A percentile compares a stretch with the other conserved stretches of the same genome.
Evolutionary conservation across 2,888 invertebrate species (phyloP).

Genomic region (Subacronicta megacephala): DNA sequence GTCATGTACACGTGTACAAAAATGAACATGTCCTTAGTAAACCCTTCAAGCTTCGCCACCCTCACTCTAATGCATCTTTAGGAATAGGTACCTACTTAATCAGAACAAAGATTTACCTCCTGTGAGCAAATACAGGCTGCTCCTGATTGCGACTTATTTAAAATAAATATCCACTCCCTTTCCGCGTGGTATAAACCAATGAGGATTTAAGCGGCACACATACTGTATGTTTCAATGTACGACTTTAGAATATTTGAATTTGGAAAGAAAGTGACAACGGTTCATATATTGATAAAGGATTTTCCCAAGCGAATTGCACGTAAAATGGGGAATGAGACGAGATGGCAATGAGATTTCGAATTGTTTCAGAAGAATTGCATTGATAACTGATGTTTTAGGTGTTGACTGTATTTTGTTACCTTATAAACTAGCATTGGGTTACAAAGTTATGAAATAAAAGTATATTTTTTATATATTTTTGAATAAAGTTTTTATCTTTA

Average conservation of each 20-base stretch:
- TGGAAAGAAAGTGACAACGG: background rate
- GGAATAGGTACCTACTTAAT: conserved; percentile 74
- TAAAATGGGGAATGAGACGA: conserved; percentile 1
- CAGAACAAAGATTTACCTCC: conserved; percentile 74
- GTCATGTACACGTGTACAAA: background rate
- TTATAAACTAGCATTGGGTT: too few relatives aligned
- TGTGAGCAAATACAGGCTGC: conserved; percentile 57
- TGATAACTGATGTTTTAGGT: background rate
- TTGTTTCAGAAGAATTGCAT: background rate
- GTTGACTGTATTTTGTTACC: too few relatives aligned
- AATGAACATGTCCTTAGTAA: conserved; percentile 24
- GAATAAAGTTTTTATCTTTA: too few relatives aligned
- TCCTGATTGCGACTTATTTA: conserved; percentile 25
- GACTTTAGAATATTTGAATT: background rate
- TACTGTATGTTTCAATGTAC: background rate
- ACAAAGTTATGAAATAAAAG: too few relatives aligned
- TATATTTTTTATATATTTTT: too few relatives aligned
- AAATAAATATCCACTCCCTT: background rate
- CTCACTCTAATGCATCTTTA: conserved; percentile 68
- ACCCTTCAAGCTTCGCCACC: conserved; percentile 50
- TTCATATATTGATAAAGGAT: background rate
- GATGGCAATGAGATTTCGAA: background rate
- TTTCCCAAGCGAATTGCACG: background rate
- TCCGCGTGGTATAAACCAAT: conserved; percentile 5
- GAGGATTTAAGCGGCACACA: background rate